Evolutionary conservation across 2,797 vertebrate genomes (phyloP).

Genomic region (Clarias laeviceps): DNA sequence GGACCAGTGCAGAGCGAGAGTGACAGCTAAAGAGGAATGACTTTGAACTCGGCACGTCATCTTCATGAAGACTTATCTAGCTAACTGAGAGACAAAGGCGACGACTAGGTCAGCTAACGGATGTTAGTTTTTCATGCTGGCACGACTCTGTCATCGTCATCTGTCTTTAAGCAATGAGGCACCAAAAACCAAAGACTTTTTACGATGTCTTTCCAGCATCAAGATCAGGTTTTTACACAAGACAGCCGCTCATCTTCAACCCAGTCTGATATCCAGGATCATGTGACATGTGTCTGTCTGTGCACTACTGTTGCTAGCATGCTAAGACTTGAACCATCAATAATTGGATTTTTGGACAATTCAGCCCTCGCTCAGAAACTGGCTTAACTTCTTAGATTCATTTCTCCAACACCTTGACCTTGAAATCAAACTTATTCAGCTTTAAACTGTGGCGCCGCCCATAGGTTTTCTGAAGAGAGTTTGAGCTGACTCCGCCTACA

Average conservation of each 20-base stretch:
- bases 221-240: neutral
- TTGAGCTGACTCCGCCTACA: too few relatives aligned
- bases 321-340: neutral
- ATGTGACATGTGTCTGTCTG: neutral
- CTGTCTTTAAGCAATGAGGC: neutral
- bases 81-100: neutral
- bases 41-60: conserved; percentile 16
- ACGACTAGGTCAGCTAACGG: neutral
- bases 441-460: neutral
- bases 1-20: conserved; percentile 37
- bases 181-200: neutral
- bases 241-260: neutral
- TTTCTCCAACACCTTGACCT: neutral
- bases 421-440: neutral
- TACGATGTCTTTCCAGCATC: neutral
- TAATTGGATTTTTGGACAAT: too few relatives aligned
- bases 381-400: neutral
- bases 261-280: neutral
- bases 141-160: neutral
- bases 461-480: too few relatives aligned
- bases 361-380: too few relatives aligned
- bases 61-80: neutral
- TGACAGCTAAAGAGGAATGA: conserved; percentile 41
- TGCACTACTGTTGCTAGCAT: neutral
- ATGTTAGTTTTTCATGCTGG: neutral